Evolutionary conservation across 23 tunicate genomes (phyloP).

Genomic region (Styela clava): DNA sequence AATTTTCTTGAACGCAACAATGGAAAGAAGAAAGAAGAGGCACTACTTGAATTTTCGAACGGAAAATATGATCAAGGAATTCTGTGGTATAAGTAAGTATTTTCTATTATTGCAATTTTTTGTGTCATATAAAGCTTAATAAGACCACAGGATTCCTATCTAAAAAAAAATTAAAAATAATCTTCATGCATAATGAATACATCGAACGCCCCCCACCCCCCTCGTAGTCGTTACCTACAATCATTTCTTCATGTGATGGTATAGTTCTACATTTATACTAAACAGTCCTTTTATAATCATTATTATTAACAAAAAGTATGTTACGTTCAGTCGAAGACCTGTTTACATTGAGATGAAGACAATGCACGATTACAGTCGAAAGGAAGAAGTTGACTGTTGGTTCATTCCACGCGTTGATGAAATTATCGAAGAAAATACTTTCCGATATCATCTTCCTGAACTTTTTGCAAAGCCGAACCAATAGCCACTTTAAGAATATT

Average conservation of each 20-base stretch:
- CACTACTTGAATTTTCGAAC: not conserved
- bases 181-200: no score
- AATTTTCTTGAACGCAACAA: not conserved
- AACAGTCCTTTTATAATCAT: not conserved
- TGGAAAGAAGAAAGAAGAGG: not conserved
- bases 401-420: not conserved
- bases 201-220: no score
- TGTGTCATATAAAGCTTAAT: not conserved
- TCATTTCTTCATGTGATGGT: no score
- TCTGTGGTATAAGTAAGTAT: constrained; percentile 3
- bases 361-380: not conserved
- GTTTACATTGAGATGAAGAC: not conserved
- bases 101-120: not conserved
- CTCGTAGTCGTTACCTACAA: no score
- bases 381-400: not conserved
- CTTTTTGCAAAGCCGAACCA: no score
- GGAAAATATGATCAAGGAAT: not conserved
- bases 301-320: no score
- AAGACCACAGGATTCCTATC: not conserved
- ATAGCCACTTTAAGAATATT: no score
- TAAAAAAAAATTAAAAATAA: no score
- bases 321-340: not conserved
- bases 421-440: no score
- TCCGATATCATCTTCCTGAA: no score
- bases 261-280: not conserved